Evolutionary conservation across 2,113 vertebrate species (phyloP).

Genomic region (Passerina amoena): DNA sequence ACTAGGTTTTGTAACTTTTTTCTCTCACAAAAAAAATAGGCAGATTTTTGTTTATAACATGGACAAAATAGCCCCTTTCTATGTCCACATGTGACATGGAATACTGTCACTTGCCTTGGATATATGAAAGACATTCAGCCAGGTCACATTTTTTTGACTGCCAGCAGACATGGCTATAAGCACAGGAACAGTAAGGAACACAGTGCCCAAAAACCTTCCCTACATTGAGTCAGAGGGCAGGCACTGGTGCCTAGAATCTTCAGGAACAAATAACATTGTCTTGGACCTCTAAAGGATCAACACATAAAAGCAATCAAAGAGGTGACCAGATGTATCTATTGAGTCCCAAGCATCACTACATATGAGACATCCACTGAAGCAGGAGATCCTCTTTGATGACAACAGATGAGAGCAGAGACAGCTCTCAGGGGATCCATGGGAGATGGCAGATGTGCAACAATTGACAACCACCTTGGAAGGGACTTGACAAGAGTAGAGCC

Average conservation of each 20-base stretch:
- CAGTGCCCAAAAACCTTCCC: background rate
- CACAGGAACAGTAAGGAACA: background rate
- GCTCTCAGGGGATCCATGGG: constrained; percentile 25
- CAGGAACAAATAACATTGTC: background rate
- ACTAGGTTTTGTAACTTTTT: no score
- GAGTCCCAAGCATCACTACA: constrained; percentile 24
- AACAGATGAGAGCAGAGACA: constrained; percentile 55
- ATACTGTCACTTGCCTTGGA: background rate
- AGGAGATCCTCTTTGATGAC: constrained; percentile 59
- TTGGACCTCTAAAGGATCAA: constrained; percentile 20
- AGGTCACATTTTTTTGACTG: background rate
- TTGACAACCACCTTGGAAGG: constrained; percentile 46
- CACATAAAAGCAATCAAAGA: constrained; percentile 9
- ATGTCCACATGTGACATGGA: background rate
- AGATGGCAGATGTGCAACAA: constrained; percentile 45
- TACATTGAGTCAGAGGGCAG: background rate
- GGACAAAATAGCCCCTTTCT: background rate
- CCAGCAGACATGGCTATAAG: background rate
- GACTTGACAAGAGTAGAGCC: constrained; percentile 55
- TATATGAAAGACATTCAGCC: background rate
- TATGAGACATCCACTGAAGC: constrained; percentile 45
- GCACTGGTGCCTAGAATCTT: background rate
- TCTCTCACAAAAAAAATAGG: no score
- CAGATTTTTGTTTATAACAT: no score
- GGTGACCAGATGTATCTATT: constrained; percentile 34